Conservation (phyloP, 2,888 invertebrate species). For the Kryphioiulus occultus region DNA sequence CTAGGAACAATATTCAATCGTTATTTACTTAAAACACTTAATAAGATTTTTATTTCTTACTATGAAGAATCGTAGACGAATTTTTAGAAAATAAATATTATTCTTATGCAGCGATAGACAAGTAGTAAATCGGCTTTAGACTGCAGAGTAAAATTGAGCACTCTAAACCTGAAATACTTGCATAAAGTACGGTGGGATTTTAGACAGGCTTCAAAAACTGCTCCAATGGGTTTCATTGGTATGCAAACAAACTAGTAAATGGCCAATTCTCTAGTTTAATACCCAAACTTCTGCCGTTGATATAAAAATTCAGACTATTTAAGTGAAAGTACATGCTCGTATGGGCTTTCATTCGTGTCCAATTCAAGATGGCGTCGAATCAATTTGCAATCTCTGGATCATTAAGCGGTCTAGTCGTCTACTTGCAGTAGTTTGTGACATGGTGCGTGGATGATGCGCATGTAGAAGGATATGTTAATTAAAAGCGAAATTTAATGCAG, state of each 20-base stretch:
- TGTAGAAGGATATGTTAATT: constrained; percentile 36
- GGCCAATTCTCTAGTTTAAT: not conserved
- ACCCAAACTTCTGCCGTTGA: not conserved
- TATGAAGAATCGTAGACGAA: no score
- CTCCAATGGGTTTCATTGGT: not conserved
- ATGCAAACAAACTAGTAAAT: not conserved
- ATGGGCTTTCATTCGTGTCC: not conserved
- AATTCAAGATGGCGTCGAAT: constrained; percentile 18
- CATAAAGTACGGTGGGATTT: no score
- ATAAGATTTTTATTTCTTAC: no score
- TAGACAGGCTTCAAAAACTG: not conserved
- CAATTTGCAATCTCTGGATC: not conserved
- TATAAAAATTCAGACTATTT: not conserved
- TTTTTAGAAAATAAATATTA: no score
- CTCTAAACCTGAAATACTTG: no score
- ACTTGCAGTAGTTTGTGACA: constrained; percentile 1
- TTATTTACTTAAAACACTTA: no score
- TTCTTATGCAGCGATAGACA: no score
- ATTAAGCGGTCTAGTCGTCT: not conserved
- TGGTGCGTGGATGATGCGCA: constrained; percentile 1
- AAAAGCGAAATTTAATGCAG: constrained; percentile 23
- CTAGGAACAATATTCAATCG: no score
- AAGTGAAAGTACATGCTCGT: not conserved
- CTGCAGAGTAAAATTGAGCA: no score
- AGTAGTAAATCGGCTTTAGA: no score